A percentile compares a stretch with the other conserved stretches of the same genome.
These are phyloP conservation scores for Drosophila nebulosa DNA, from an alignment of 1,140 invertebrate species.

Conservation along the genomic window DNA sequence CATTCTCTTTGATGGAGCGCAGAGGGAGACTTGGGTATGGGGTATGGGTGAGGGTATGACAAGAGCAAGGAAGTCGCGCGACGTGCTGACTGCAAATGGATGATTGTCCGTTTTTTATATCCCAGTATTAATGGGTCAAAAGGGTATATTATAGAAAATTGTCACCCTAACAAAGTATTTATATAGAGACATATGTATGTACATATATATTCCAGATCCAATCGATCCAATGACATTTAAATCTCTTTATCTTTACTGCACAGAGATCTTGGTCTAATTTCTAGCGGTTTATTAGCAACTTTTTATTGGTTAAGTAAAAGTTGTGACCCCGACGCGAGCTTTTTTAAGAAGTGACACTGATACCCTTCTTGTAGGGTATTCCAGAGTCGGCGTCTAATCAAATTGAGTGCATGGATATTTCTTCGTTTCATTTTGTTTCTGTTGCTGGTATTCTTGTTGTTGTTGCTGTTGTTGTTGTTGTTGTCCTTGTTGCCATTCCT, in stretches of 20 bases:
- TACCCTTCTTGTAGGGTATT: too few relatives aligned
- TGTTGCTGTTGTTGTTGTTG: background rate
- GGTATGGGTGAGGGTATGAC: background rate
- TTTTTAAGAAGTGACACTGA: too few relatives aligned
- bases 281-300: too few relatives aligned
- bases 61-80: slow-evolving; percentile 5
- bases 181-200: too few relatives aligned
- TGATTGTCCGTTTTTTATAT: slow-evolving; percentile 32
- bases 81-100: slow-evolving; percentile 64
- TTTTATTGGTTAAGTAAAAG: too few relatives aligned
- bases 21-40: background rate
- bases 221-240: too few relatives aligned
- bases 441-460: background rate
- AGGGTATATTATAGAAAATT: background rate
- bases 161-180: background rate
- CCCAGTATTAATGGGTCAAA: background rate
- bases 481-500: slow-evolving; percentile 22
- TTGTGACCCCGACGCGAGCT: too few relatives aligned
- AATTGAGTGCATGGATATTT: background rate
- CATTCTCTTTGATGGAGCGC: background rate
- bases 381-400: background rate
- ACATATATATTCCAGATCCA: background rate
- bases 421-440: background rate
- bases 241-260: too few relatives aligned
- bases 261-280: too few relatives aligned